Evolutionary conservation across 2,113 vertebrate species (phyloP), one percentile per base, ranked within the genome.

Genomic region (Coptodon bakossiorum): DNA sequence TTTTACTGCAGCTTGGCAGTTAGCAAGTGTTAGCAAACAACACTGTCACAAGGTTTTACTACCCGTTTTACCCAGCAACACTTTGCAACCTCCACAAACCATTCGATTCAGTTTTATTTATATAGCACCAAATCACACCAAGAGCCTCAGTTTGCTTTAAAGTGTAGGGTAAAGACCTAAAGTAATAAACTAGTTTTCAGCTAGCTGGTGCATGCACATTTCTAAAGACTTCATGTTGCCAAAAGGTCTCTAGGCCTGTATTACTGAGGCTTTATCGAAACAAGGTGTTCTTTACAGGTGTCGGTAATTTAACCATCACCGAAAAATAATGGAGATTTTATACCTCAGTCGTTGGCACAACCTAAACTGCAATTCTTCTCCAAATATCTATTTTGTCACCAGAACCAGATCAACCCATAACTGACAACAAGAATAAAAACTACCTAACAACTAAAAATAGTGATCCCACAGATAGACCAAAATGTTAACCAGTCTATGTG

Each of bases 391-490:
- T 13, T 59, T 29, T 29, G 24, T 14, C 29, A 5, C 24, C 24
- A 29, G 29, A 29, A 16, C 56, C 6, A 59, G 14, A 61, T 7
- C 27, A 31, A 61, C 9, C 2, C 29, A 61, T 34, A 17, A 17
- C 3, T 0, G 1, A 66, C 8, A 19, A 66, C 61, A 12, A 5
- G 19, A 3, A 10, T 7, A n/a, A 63, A 36, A 34, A 36, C 2
- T 0, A 4, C 59, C 31, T 63, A 34, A 11, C 17, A 36, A n/a
- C 16, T 34, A 66, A 5, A n/a, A 12, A 0, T n/a, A 66, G 9
- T n/a, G 1, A 19, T 66, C 31, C 0, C 34, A 38, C 34, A 0
- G 10, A 68, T 66, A 4, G 38, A n/a, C n/a, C 61, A n/a, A 66
- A 66, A 36, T 14, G 54, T 56, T 13, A 57, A 27, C 54, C 61